Base-by-base conservation (phyloP, 2,113 vertebrate genomes). In the Paralichthys olivaceus region DNA sequence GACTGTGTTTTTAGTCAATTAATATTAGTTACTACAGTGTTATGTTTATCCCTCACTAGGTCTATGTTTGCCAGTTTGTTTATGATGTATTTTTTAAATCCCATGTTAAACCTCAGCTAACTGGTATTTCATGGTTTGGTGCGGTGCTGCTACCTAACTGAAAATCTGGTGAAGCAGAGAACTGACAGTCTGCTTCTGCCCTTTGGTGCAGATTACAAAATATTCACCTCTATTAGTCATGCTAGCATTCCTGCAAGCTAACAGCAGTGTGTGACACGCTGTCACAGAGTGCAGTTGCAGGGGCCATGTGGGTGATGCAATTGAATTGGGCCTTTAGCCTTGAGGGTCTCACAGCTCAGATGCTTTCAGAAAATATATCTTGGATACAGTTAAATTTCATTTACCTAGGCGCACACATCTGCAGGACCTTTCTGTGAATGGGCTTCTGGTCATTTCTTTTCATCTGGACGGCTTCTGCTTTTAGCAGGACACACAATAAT, bases 291-390 rank as follows among this genome's bases (percentile, higher is more conserved):
- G 29, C 29, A 55, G 59, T 74, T 51, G 28, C 64, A 49, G 60
- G 65, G 19, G 29, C 20, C 62, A 61, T 53, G 72, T 65, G 64
- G 69, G 68, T 55, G 62, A 81, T 78, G 67, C 67, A 75, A 29
- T 20, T 62, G 62, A 79, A 78, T 26, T 77, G 26, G 54, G 17
- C 26, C 37, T 57, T 43, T 68, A 0, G 47, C 80, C 79, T 13
- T 1, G 6, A 61, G 76, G 63, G 76, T 43, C 26, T 80, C 69
- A 54, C 40, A 45, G 55, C 37, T 2, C 7, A 67, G 29, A 74
- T 47, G 49, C 65, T 83, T 83, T 56, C 22, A 69, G 72, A 75
- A 85, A 62, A 72, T 53, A 72, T n/a, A 58, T 60, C 64, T 69
- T 76, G 20, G 47, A 51, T 71, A 53, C 59, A 66, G 53, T 69